Evolutionary conservation across 2,113 vertebrate genomes (phyloP).

Genomic region (Prunella himalayana): DNA sequence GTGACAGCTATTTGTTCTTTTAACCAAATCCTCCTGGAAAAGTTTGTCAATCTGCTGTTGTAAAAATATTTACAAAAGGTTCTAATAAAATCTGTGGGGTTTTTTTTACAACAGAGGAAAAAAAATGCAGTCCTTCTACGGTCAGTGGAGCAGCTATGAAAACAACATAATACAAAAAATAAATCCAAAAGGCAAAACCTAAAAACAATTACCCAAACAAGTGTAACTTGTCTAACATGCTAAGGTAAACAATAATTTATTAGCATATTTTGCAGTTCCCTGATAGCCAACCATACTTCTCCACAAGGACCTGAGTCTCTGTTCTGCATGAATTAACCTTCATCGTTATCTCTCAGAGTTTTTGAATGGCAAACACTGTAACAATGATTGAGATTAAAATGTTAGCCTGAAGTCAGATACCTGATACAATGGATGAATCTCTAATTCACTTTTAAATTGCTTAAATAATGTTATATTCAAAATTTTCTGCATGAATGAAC

Average conservation of each 20-base stretch:
- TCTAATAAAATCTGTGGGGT: not conserved
- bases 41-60: not conserved
- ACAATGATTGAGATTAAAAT: conserved; percentile 37
- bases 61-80: not conserved
- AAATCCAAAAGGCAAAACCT: not conserved
- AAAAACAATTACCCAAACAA: not conserved
- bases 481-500: conserved; percentile 39
- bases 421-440: conserved; percentile 40
- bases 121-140: not conserved
- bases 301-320: not conserved
- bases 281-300: not conserved
- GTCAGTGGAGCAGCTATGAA: not conserved
- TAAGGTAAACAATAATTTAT: not conserved
- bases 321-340: conserved; percentile 48
- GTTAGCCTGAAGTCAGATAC: conserved; percentile 54
- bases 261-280: not conserved
- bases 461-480: conserved; percentile 48
- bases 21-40: not conserved
- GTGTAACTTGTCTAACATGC: not conserved
- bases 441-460: conserved; percentile 62
- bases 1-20: not conserved
- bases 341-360: not conserved
- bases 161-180: not conserved
- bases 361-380: conserved; percentile 28
- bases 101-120: not conserved